These are phyloP conservation scores for Metaphire vulgaris DNA, from an alignment of 1,140 invertebrate species.

Conservation along the genomic window DNA sequence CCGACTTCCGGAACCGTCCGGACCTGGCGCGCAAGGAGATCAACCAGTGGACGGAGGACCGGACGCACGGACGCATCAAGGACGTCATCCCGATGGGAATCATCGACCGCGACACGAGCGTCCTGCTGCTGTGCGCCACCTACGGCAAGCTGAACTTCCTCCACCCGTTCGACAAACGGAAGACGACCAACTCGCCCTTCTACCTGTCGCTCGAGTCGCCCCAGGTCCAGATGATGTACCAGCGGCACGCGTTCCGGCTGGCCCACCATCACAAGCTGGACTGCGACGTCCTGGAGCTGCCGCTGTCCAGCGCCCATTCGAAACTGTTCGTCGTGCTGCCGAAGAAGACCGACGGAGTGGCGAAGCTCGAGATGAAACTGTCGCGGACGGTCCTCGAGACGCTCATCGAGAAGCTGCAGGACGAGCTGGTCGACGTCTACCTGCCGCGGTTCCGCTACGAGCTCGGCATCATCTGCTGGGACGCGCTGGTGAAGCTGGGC, in stretches of 20 bases:
- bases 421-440: constrained; percentile 28
- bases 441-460: constrained; percentile 29
- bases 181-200: constrained; percentile 23
- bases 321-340: constrained; percentile 25
- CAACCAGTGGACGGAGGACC: constrained; percentile 30
- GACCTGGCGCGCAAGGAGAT: constrained; percentile 32
- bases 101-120: constrained; percentile 23
- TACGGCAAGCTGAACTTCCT: constrained; percentile 25
- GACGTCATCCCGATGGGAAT: constrained; percentile 29
- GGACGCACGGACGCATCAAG: constrained; percentile 29
- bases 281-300: constrained; percentile 27
- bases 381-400: constrained; percentile 16
- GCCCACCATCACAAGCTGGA: constrained; percentile 21
- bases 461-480: constrained; percentile 22
- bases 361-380: constrained; percentile 26
- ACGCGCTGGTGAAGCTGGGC: constrained; percentile 20
- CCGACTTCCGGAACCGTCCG: constrained; percentile 26
- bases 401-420: constrained; percentile 4
- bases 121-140: constrained; percentile 21
- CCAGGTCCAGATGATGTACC: constrained; percentile 29
- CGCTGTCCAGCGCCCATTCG: constrained; percentile 17
- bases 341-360: constrained; percentile 21
- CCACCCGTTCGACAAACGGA: constrained; percentile 23
- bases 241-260: constrained; percentile 14
- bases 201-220: constrained; percentile 17